These are phyloP conservation scores for Drosophila oshimai DNA, from an alignment of 1,140 invertebrate genomes.

Conservation along the genomic window DNA sequence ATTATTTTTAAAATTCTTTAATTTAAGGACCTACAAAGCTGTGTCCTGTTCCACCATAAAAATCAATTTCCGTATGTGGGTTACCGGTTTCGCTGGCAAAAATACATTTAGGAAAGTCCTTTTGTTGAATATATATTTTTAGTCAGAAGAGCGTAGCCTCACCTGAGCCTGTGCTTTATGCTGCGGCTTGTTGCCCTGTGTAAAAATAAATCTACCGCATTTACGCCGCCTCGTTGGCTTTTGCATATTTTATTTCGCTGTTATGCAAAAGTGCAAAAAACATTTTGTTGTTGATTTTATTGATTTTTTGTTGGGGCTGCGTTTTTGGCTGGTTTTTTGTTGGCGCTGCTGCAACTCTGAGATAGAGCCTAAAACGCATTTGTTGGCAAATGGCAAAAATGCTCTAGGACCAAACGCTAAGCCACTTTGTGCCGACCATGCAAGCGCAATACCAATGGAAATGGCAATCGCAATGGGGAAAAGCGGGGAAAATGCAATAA, in stretches of 20 bases:
- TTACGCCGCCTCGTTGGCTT: slow-evolving; percentile 70
- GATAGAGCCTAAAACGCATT: slow-evolving; percentile 66
- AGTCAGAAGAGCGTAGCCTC: slow-evolving; percentile 5
- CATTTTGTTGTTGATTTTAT: slow-evolving; percentile 71
- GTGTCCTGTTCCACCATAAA: neutral
- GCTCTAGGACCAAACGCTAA: slow-evolving; percentile 53
- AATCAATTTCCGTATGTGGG: slow-evolving; percentile 18
- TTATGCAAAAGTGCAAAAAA: slow-evolving; percentile 49
- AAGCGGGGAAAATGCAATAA: slow-evolving; percentile 60
- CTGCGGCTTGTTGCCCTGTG: slow-evolving; percentile 47
- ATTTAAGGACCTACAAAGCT: neutral
- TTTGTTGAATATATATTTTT: slow-evolving; percentile 37
- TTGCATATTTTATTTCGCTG: slow-evolving; percentile 72
- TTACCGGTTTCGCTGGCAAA: slow-evolving; percentile 2
- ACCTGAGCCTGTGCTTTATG: slow-evolving; percentile 42
- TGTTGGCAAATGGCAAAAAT: slow-evolving; percentile 43
- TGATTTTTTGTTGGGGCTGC: slow-evolving; percentile 50
- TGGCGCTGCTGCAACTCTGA: slow-evolving; percentile 34
- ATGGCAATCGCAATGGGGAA: too few relatives aligned
- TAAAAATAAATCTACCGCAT: slow-evolving; percentile 79
- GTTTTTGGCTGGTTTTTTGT: slow-evolving; percentile 3
- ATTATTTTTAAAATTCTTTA: neutral
- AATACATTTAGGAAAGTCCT: slow-evolving; percentile 12
- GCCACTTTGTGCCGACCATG: slow-evolving; percentile 62
- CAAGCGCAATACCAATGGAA: slow-evolving; percentile 2